Evolutionary conservation across 1,140 invertebrate species (phyloP).

Genomic region (Cydia pomonella): DNA sequence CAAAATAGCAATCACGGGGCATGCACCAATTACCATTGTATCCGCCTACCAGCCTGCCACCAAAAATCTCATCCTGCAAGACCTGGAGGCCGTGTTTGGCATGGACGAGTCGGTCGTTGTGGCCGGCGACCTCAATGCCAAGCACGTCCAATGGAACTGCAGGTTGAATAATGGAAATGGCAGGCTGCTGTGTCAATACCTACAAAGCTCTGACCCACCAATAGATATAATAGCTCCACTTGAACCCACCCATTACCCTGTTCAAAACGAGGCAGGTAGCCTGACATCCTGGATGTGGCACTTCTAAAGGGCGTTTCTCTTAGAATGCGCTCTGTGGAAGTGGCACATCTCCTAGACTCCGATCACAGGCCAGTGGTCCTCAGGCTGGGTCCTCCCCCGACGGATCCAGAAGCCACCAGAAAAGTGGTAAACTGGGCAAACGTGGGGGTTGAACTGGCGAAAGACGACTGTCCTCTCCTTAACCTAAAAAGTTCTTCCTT

Average conservation of each 20-base stretch:
- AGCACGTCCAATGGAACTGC: not conserved
- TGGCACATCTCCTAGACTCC: not conserved
- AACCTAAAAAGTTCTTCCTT: no score
- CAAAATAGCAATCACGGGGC: not conserved
- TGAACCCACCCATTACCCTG: not conserved
- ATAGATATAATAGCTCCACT: not conserved
- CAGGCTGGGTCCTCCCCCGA: not conserved
- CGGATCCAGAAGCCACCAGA: not conserved
- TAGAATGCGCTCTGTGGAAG: not conserved
- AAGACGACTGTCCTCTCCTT: not conserved
- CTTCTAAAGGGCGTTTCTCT: not conserved
- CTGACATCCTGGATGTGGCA: not conserved
- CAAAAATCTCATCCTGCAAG: not conserved
- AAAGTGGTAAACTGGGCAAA: not conserved
- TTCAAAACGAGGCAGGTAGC: not conserved
- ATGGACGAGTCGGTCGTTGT: not conserved
- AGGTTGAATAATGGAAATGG: not conserved
- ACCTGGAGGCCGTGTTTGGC: not conserved
- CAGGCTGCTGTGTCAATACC: not conserved
- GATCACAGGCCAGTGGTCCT: slow-evolving; percentile 1
- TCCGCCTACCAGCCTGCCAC: not conserved
- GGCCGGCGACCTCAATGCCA: not conserved
- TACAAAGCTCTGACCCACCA: not conserved
- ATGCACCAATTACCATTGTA: not conserved
- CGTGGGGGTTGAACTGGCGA: not conserved